phyloP scores from a whole-genome alignment of 2,113 vertebrate species.

The Oryctolagus cuniculus region DNA sequence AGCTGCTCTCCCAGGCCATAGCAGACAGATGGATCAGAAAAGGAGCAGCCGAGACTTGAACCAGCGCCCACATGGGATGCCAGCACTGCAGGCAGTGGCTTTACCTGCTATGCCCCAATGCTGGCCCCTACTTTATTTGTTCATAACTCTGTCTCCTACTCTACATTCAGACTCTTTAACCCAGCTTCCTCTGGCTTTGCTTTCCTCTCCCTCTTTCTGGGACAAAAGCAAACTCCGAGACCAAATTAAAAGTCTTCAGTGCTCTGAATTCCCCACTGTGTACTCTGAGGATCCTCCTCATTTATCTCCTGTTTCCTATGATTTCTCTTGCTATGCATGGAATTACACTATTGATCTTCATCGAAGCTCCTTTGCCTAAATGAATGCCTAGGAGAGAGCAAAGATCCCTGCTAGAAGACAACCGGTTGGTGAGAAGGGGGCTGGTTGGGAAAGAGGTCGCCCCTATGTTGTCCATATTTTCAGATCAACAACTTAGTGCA shows the following conservation, averaged over 20 bases:
- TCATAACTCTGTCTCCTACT: not conserved
- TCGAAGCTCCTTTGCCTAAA: not conserved
- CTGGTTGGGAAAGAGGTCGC: not conserved
- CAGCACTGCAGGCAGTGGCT: no score
- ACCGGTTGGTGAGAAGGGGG: not conserved
- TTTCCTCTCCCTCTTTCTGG: not conserved
- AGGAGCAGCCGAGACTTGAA: no score
- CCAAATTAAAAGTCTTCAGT: not conserved
- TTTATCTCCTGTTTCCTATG: not conserved
- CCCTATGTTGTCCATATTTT: not conserved
- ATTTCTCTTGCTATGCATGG: slow-evolving; percentile 29
- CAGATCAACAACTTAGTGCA: not conserved
- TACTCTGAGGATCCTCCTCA: not conserved
- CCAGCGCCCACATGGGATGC: no score
- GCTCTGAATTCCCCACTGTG: not conserved
- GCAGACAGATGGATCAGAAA: no score
- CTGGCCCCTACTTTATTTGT: not conserved
- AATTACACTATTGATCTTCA: slow-evolving; percentile 33
- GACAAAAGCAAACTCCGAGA: not conserved
- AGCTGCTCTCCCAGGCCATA: no score
- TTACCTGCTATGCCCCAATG: no score
- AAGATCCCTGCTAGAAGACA: not conserved
- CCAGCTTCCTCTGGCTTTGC: not conserved
- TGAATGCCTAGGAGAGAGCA: not conserved
- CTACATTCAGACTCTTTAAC: not conserved